Evolutionary conservation across 1,140 invertebrate genomes (phyloP).

Genomic region (Pygmarrhopalites habei): DNA sequence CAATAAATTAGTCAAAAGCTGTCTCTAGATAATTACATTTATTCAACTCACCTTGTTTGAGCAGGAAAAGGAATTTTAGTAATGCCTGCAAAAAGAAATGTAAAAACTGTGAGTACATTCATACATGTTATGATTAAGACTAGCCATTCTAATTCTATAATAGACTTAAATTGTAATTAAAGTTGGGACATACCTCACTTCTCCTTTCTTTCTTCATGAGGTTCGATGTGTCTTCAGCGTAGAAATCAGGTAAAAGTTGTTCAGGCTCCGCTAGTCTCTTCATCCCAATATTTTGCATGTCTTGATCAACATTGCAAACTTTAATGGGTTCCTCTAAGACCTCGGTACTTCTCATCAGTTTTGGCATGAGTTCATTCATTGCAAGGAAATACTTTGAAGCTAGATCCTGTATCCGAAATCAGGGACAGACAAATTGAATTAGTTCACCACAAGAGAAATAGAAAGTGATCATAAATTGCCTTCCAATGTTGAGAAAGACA

Average conservation of each 20-base stretch:
- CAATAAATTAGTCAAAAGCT: no score
- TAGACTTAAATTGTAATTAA: no score
- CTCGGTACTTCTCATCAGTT: conserved; percentile 56
- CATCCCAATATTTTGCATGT: conserved; percentile 60
- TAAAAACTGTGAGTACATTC: no score
- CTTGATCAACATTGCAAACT: conserved; percentile 62
- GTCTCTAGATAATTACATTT: no score
- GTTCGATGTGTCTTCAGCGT: conserved; percentile 85
- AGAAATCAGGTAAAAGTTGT: conserved; percentile 85
- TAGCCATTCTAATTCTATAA: no score
- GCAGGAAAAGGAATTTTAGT: conserved; percentile 70
- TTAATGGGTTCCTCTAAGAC: conserved; percentile 60
- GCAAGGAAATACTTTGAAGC: conserved; percentile 70
- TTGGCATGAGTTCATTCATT: conserved; percentile 51
- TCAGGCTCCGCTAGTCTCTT: conserved; percentile 58
- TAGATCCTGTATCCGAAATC: no score
- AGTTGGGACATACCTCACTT: conserved; percentile 68
- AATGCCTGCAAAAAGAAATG: conserved; percentile 49
- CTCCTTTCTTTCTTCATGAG: conserved; percentile 85
- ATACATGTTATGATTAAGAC: no score
- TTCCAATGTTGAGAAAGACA: no score
- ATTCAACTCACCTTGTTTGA: no score
- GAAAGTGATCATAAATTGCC: no score
- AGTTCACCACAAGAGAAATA: no score
- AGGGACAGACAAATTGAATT: no score